These are phyloP conservation scores for Sandelia bainsii DNA, from an alignment of 2,797 vertebrate genomes.

Conservation along the genomic window DNA sequence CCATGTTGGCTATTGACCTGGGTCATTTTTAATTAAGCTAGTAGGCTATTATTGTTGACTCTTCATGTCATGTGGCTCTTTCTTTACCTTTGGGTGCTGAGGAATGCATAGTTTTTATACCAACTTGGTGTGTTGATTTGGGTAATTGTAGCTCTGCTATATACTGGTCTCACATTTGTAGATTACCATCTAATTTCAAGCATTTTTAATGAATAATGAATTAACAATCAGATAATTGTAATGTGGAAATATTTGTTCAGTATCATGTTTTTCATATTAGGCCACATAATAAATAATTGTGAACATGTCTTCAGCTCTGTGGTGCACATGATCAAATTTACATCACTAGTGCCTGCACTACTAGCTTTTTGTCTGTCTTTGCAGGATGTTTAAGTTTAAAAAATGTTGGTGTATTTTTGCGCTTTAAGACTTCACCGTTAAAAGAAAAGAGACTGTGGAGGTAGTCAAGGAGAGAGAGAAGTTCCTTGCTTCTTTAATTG, in stretches of 20 bases:
- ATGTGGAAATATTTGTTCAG: background rate
- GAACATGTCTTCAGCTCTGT: background rate
- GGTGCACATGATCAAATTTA: conserved; percentile 1
- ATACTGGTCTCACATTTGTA: background rate
- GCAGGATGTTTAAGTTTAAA: conserved; percentile 4
- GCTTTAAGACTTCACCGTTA: conserved; percentile 42
- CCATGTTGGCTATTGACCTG: conserved; percentile 47
- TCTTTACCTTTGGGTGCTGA: conserved; percentile 8
- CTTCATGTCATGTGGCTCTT: conserved; percentile 29
- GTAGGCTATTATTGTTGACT: conserved; percentile 19
- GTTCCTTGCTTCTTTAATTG: conserved; percentile 70
- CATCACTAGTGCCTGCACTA: conserved; percentile 7
- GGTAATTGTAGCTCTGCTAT: background rate
- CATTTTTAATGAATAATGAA: background rate
- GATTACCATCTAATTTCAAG: background rate
- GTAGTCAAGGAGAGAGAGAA: conserved; percentile 39
- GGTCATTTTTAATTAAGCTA: conserved; percentile 50
- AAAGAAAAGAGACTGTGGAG: conserved; percentile 39
- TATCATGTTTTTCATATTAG: background rate
- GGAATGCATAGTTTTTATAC: background rate
- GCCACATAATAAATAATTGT: background rate
- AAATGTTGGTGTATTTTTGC: conserved; percentile 7
- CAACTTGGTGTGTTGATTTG: background rate
- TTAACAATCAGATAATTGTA: background rate
- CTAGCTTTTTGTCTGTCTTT: conserved; percentile 13